Conservation (phyloP, 2,113 vertebrate genomes). For the Puffinus mauretanicus region DNA sequence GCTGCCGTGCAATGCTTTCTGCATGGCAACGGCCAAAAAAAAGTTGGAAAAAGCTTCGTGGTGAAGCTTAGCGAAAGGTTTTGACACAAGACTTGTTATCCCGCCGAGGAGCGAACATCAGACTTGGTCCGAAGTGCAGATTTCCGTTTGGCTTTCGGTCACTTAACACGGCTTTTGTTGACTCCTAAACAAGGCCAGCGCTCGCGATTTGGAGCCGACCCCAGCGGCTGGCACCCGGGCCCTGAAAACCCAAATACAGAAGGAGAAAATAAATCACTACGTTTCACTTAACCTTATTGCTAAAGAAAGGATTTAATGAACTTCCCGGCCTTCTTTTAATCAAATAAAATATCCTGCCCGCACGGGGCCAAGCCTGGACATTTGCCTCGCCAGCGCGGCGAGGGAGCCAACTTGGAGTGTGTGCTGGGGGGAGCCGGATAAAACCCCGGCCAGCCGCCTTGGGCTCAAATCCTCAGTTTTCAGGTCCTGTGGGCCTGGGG, state of each 20-base stretch:
- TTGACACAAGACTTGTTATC: conserved; percentile 23
- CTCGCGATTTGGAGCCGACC: conserved; percentile 65
- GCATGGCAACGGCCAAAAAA: background rate
- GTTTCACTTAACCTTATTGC: conserved; percentile 51
- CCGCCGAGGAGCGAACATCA: conserved; percentile 3
- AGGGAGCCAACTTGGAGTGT: conserved; percentile 27
- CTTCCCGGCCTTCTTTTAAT: conserved; percentile 62
- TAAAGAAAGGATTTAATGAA: conserved; percentile 78
- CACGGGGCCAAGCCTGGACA: background rate
- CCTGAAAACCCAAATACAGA: conserved; percentile 57
- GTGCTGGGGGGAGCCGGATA: background rate
- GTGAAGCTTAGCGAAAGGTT: conserved; percentile 41
- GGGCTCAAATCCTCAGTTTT: background rate
- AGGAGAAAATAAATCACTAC: conserved; percentile 73
- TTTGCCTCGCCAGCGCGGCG: background rate
- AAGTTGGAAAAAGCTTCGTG: conserved; percentile 22
- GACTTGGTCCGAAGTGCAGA: conserved; percentile 40
- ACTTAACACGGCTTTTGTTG: conserved; percentile 71
- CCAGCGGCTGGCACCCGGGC: conserved; percentile 65
- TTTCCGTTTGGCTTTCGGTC: conserved; percentile 65
- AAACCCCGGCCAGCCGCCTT: background rate
- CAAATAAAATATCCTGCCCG: conserved; percentile 54
- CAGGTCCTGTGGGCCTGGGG: background rate
- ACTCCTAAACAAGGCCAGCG: conserved; percentile 65
- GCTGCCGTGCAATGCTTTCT: background rate